Evolutionary conservation across 1,140 invertebrate species (phyloP).

Genomic region (Neomicropteryx cornuta): DNA sequence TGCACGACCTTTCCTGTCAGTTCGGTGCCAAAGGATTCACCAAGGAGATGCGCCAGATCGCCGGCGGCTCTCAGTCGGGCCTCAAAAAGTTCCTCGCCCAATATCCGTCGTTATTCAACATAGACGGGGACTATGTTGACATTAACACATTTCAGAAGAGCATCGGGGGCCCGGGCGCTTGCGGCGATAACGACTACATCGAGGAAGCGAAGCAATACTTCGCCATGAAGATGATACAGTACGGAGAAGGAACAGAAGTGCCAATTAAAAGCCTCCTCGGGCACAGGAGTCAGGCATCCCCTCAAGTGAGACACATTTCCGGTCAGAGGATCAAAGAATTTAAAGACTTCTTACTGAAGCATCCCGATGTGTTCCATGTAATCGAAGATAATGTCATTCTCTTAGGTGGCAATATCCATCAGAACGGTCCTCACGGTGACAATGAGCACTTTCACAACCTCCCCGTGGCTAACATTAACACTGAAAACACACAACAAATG

Average conservation of each 20-base stretch:
- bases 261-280: slow-evolving; percentile 88
- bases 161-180: slow-evolving; percentile 34
- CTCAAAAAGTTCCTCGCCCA: slow-evolving; percentile 84
- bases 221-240: slow-evolving; percentile 78
- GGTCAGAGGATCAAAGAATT: slow-evolving; percentile 91
- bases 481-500: slow-evolving; percentile 61
- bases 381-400: slow-evolving; percentile 71
- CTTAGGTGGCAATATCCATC: slow-evolving; percentile 45
- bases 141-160: slow-evolving; percentile 65
- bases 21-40: slow-evolving; percentile 94
- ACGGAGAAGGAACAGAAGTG: slow-evolving; percentile 80
- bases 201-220: slow-evolving; percentile 93
- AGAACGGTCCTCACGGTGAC: slow-evolving; percentile 42
- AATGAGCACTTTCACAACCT: slow-evolving; percentile 48
- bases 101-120: slow-evolving; percentile 84
- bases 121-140: slow-evolving; percentile 86
- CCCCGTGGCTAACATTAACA: slow-evolving; percentile 70
- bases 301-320: slow-evolving; percentile 91
- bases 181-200: slow-evolving; percentile 73
- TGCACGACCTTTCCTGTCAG: slow-evolving; percentile 93
- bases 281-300: slow-evolving; percentile 86
- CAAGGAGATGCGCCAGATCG: slow-evolving; percentile 91
- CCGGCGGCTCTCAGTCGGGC: slow-evolving; percentile 86
- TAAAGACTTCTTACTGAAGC: slow-evolving; percentile 76
- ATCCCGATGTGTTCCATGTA: slow-evolving; percentile 79